phyloP scores from a whole-genome alignment of 2,113 vertebrate genomes.

The Chloroceryle aenea region DNA sequence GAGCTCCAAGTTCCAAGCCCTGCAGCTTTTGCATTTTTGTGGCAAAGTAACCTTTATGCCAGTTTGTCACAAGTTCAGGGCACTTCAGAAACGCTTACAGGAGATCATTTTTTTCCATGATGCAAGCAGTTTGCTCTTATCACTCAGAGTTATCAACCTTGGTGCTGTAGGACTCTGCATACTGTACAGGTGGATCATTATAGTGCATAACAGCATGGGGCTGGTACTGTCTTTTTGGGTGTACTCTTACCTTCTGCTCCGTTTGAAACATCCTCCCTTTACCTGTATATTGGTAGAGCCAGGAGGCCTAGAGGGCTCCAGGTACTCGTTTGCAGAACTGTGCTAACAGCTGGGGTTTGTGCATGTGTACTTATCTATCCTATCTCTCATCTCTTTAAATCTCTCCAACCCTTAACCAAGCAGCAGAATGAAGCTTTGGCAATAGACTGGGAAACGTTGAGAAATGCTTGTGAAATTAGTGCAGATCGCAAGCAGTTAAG shows the following conservation, averaged over 20 bases:
- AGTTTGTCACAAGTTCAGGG: constrained; percentile 77
- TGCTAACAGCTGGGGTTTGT: background rate
- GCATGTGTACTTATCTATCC: background rate
- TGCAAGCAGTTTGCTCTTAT: constrained; percentile 80
- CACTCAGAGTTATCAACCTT: constrained; percentile 70
- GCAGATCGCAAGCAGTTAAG: background rate
- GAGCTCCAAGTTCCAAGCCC: constrained; percentile 35
- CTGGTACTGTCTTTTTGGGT: background rate
- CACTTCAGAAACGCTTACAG: constrained; percentile 69
- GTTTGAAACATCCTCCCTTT: background rate
- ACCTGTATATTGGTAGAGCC: background rate
- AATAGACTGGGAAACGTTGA: constrained; percentile 36
- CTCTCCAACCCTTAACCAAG: constrained; percentile 48
- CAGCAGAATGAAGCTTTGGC: constrained; percentile 54
- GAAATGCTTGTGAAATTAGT: constrained; percentile 54
- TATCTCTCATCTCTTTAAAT: constrained; percentile 28
- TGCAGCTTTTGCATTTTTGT: constrained; percentile 58
- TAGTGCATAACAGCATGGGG: background rate
- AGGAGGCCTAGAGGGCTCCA: background rate
- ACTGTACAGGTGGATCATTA: constrained; percentile 56
- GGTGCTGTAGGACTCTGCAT: constrained; percentile 52
- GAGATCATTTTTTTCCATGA: constrained; percentile 79
- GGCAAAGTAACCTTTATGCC: constrained; percentile 77
- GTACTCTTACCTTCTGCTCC: background rate
- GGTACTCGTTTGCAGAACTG: background rate